A percentile compares a stretch with the other conserved stretches of the same genome.
These are phyloP conservation scores for Dexiosoma caninum DNA, from an alignment of 2,888 invertebrate species.

Conservation along the genomic window DNA sequence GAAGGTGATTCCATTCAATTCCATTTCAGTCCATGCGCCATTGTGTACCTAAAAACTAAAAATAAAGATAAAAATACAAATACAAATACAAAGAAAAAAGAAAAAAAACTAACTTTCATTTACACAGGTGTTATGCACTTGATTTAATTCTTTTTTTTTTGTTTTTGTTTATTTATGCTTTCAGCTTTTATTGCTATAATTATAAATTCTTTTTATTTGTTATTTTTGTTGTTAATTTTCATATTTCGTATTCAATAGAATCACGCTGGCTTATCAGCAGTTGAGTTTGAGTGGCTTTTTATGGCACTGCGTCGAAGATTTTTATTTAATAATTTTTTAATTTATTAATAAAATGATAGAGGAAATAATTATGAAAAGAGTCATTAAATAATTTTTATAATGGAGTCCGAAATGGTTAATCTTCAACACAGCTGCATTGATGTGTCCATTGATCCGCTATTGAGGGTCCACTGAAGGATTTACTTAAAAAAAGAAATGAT, in stretches of 20 bases:
- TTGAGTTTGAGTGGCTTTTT: background rate
- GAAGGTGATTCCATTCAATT: slow-evolving; percentile 33
- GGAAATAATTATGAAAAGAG: slow-evolving; percentile 22
- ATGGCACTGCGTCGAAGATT: slow-evolving; percentile 7
- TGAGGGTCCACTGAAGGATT: no score
- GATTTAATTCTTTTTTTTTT: slow-evolving; percentile 31
- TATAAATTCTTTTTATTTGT: slow-evolving; percentile 8
- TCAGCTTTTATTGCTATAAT: slow-evolving; percentile 20
- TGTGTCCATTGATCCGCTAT: no score
- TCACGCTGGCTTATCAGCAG: slow-evolving; percentile 31
- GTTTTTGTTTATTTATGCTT: slow-evolving; percentile 1
- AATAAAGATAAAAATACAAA: background rate
- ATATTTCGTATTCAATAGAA: slow-evolving; percentile 15
- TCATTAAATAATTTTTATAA: background rate
- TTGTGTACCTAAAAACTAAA: slow-evolving; percentile 34
- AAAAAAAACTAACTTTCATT: no score
- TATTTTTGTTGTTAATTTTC: background rate
- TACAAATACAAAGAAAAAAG: slow-evolving; percentile 9
- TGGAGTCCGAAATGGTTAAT: no score
- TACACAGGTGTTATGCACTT: slow-evolving; percentile 64
- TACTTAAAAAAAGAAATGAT: no score
- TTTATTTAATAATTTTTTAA: no score
- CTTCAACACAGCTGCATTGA: no score
- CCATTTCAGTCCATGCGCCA: background rate
- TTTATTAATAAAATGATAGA: background rate